Percentiles rank a stretch among this genome's conserved stretches.
Evolutionary conservation across 92 coral and sea anemone species (phyloP).

Genomic region (Phenganax marumi): DNA sequence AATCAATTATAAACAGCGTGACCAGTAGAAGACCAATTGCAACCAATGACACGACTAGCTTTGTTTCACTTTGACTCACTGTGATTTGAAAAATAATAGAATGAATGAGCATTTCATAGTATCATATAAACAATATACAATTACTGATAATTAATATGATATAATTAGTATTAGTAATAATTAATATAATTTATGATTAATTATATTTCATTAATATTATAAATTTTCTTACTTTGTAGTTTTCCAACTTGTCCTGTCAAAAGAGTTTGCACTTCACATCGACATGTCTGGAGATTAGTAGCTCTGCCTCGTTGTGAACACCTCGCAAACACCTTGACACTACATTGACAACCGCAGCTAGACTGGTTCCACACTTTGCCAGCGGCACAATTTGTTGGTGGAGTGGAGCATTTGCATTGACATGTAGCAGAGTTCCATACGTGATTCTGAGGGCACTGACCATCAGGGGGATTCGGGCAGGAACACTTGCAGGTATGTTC

Average conservation of each 20-base stretch:
- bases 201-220: background rate
- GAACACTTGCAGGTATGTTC: slow-evolving; percentile 38
- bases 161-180: too few species aligned
- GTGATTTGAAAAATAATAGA: background rate
- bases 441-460: background rate
- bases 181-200: too few species aligned
- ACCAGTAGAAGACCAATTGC: slow-evolving; percentile 20
- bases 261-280: slow-evolving; percentile 9
- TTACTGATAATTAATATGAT: background rate
- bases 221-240: slow-evolving; percentile 1
- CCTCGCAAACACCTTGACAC: background rate
- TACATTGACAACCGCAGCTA: slow-evolving; percentile 52
- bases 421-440: slow-evolving; percentile 45
- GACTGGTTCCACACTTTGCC: slow-evolving; percentile 53
- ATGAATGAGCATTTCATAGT: background rate
- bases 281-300: slow-evolving; percentile 49
- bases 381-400: slow-evolving; percentile 30
- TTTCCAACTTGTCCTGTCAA: slow-evolving; percentile 31
- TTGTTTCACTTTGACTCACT: slow-evolving; percentile 17
- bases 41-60: slow-evolving; percentile 12
- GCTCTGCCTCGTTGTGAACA: slow-evolving; percentile 23
- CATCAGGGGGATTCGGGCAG: slow-evolving; percentile 32
- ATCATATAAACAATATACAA: background rate
- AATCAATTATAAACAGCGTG: slow-evolving; percentile 17
- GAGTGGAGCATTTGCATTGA: slow-evolving; percentile 42